These are phyloP conservation scores for Bolborhynchus lineola DNA, from an alignment of 2,113 vertebrate species.

Conservation along the genomic window DNA sequence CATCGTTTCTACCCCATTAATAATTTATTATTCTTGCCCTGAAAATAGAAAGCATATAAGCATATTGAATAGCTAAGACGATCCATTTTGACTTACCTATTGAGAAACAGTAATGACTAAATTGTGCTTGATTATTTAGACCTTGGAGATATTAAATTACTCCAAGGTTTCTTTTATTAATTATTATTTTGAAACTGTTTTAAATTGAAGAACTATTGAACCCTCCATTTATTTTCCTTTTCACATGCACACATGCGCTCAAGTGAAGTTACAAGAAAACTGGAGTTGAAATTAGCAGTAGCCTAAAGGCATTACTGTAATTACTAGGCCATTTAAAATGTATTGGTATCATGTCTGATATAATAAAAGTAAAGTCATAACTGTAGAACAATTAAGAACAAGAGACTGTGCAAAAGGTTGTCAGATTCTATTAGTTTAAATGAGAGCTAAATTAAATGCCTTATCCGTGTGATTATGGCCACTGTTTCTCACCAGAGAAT, in stretches of 20 bases:
- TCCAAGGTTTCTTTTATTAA: background rate
- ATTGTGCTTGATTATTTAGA: background rate
- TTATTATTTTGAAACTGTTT: background rate
- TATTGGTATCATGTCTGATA: conserved; percentile 53
- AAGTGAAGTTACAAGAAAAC: background rate
- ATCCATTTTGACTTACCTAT: background rate
- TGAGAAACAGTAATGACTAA: background rate
- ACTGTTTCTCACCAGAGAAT: background rate
- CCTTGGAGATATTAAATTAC: background rate
- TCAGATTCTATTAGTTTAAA: conserved; percentile 51
- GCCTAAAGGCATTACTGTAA: conserved; percentile 31
- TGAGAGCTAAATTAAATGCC: background rate
- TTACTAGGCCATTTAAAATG: conserved; percentile 51
- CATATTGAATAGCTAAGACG: background rate
- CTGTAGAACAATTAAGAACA: conserved; percentile 23
- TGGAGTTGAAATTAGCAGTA: conserved; percentile 20
- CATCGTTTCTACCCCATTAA: background rate
- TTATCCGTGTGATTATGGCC: background rate
- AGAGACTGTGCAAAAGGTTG: conserved; percentile 25
- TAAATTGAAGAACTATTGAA: background rate
- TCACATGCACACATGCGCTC: background rate
- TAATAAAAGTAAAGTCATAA: conserved; percentile 38
- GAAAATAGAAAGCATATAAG: background rate
- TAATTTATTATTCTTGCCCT: background rate
- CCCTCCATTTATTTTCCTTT: background rate